These are phyloP conservation scores for Cheilosia vulpina DNA, from an alignment of 2,888 invertebrate species.

Conservation along the genomic window DNA sequence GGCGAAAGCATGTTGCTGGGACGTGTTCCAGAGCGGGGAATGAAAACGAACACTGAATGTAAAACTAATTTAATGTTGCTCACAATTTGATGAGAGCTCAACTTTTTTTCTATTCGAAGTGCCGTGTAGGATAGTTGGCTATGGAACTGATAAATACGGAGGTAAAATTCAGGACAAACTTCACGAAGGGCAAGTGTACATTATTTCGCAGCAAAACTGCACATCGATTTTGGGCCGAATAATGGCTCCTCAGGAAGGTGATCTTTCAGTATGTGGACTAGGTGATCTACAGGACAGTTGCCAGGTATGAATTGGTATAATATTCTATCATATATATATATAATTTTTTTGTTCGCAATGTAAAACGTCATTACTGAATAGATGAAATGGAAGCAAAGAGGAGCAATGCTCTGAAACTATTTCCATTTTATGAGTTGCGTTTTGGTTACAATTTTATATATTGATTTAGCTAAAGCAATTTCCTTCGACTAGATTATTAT, in stretches of 20 bases:
- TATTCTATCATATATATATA: no score
- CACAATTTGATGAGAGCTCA: background rate
- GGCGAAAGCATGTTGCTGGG: conserved; percentile 18
- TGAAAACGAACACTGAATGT: conserved; percentile 79
- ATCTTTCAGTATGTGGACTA: conserved; percentile 81
- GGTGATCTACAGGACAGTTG: conserved; percentile 81
- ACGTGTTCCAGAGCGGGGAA: conserved; percentile 78
- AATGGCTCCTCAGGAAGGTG: conserved; percentile 82
- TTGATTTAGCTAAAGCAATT: no score
- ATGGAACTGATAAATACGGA: conserved; percentile 80
- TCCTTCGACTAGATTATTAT: no score
- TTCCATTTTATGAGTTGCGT: no score
- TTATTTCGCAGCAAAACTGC: conserved; percentile 79
- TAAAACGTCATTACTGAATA: no score
- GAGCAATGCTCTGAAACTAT: no score
- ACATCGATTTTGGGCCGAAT: conserved; percentile 79
- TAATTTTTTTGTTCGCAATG: no score
- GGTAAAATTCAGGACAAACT: conserved; percentile 80
- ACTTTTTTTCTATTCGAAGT: conserved; percentile 68
- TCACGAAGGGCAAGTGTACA: conserved; percentile 79
- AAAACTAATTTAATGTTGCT: background rate
- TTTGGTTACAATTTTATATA: no score
- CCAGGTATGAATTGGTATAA: conserved; percentile 76
- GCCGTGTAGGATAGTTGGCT: conserved; percentile 81
- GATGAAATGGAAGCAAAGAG: no score